Conservation (phyloP, 2,888 invertebrate genomes). For the Eledone cirrhosa region DNA sequence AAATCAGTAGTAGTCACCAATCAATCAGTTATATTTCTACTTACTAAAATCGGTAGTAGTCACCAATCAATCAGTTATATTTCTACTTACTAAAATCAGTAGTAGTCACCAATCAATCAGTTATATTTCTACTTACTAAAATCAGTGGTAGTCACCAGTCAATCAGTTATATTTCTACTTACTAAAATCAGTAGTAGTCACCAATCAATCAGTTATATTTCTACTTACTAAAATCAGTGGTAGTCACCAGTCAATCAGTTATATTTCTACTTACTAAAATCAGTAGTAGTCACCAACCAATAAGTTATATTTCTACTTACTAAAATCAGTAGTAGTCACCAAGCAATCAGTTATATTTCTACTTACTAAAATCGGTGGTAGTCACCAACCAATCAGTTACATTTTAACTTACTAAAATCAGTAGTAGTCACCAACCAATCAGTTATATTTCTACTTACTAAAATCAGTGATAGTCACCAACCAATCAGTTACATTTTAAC, state of each 20-base stretch:
- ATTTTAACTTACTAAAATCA: slow-evolving; percentile 76
- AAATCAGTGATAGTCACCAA: slow-evolving; percentile 87
- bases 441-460: slow-evolving; percentile 71
- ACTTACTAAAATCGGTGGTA: slow-evolving; percentile 85
- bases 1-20: slow-evolving; percentile 87
- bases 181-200: slow-evolving; percentile 87
- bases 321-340: slow-evolving; percentile 88
- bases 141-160: slow-evolving; percentile 92
- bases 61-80: slow-evolving; percentile 77
- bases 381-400: slow-evolving; percentile 78
- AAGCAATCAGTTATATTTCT: slow-evolving; percentile 66
- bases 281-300: slow-evolving; percentile 89
- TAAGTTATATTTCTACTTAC: slow-evolving; percentile 69
- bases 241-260: slow-evolving; percentile 84
- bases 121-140: slow-evolving; percentile 71
- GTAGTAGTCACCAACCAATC: slow-evolving; percentile 89
- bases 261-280: slow-evolving; percentile 74
- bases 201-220: slow-evolving; percentile 74
- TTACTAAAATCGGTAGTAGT: slow-evolving; percentile 85
- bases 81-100: slow-evolving; percentile 77
- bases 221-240: slow-evolving; percentile 82
- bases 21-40: slow-evolving; percentile 35
- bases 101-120: slow-evolving; percentile 91
- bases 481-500: slow-evolving; percentile 35
- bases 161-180: slow-evolving; percentile 37